Evolutionary conservation across 2,797 vertebrate species (phyloP).

Genomic region (Cyprinella venusta): DNA sequence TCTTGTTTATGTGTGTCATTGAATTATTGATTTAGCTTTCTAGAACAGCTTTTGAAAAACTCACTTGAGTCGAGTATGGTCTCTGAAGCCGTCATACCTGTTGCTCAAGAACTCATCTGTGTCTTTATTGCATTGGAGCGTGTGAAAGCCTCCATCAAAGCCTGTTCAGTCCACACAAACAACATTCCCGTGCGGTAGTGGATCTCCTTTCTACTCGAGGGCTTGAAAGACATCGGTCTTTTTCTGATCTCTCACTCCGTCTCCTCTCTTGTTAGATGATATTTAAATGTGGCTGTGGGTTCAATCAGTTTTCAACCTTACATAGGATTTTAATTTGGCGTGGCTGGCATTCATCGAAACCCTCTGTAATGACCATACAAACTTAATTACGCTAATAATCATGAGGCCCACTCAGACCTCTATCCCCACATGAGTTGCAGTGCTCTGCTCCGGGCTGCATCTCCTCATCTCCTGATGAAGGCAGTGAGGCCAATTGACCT

Average conservation of each 20-base stretch:
- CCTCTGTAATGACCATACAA: conserved; percentile 46
- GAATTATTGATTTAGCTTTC: not conserved
- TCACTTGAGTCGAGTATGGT: not conserved
- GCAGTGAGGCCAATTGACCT: conserved; percentile 57
- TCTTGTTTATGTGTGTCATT: not conserved
- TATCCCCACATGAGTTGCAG: conserved; percentile 34
- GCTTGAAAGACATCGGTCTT: conserved; percentile 25
- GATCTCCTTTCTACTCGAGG: not conserved
- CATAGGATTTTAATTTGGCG: conserved; percentile 42
- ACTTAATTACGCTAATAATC: conserved; percentile 49
- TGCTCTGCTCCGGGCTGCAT: conserved; percentile 40
- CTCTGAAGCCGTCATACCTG: not conserved
- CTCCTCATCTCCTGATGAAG: conserved; percentile 52
- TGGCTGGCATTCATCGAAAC: conserved; percentile 38
- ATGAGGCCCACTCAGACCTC: conserved; percentile 37
- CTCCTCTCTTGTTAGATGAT: conserved; percentile 55
- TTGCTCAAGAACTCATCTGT: conserved; percentile 7
- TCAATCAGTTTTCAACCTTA: conserved; percentile 28
- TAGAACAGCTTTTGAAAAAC: not conserved
- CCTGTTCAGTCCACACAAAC: not conserved
- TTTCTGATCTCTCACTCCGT: conserved; percentile 53
- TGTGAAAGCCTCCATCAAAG: not conserved
- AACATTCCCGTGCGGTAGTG: not conserved
- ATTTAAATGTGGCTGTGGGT: conserved; percentile 35
- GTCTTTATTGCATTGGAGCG: not conserved